These are phyloP conservation scores for Pogoniulus pusillus DNA, from an alignment of 2,797 vertebrate genomes.

Conservation along the genomic window DNA sequence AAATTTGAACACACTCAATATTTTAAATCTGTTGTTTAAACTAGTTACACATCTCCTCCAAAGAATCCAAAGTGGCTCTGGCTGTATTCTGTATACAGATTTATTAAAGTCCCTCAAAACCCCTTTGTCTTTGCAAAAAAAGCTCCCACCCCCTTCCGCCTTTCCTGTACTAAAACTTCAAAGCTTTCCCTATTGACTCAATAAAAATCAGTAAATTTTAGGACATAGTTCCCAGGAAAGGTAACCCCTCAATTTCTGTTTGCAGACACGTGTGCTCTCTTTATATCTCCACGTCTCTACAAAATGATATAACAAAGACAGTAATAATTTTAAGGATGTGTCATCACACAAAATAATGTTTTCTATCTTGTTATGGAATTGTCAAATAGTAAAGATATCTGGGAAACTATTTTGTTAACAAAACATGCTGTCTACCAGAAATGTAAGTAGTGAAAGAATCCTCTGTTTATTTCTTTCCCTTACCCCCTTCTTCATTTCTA, in stretches of 20 bases:
- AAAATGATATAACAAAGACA: background rate
- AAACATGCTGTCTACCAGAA: background rate
- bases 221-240: background rate
- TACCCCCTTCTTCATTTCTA: background rate
- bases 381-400: background rate
- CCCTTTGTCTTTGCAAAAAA: background rate
- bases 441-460: background rate
- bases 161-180: background rate
- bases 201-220: background rate
- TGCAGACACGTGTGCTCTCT: background rate
- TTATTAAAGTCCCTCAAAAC: background rate
- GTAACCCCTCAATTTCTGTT: background rate
- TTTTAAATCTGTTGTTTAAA: background rate
- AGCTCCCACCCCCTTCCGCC: rapidly evolving
- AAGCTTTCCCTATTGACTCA: background rate
- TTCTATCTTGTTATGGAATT: background rate
- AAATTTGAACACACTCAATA: background rate
- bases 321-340: background rate
- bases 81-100: background rate
- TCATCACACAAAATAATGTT: background rate
- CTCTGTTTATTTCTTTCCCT: rapidly evolving
- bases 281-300: background rate
- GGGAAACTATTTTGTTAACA: background rate
- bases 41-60: background rate
- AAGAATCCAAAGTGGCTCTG: background rate